A percentile compares a stretch with the other conserved stretches of the same genome.
phyloP scores from a whole-genome alignment of 2,888 invertebrate genomes.

The Papilio gigon region DNA sequence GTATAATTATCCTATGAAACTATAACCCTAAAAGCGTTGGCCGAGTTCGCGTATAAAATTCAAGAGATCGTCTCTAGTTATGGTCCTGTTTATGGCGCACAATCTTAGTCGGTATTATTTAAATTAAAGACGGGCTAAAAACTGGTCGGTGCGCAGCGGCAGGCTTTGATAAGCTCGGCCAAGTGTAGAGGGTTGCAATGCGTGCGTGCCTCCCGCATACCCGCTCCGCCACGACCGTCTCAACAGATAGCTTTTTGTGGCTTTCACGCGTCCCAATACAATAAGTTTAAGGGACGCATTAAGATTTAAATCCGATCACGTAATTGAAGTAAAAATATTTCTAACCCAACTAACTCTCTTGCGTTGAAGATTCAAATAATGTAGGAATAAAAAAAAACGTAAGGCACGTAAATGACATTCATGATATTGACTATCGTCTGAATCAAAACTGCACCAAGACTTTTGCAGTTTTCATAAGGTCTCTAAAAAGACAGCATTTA shows the following conservation, averaged over 20 bases:
- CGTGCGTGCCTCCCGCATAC: conserved; percentile 44
- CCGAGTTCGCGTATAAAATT: conserved; percentile 27
- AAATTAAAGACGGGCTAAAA: conserved; percentile 45
- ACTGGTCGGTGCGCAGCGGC: conserved; percentile 47
- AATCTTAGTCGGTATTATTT: conserved; percentile 47
- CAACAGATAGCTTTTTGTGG: conserved; percentile 33
- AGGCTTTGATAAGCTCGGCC: conserved; percentile 46
- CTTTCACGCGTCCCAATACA: conserved; percentile 30
- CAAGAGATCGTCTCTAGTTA: conserved; percentile 34
- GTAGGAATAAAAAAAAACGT: background rate
- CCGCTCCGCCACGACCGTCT: conserved; percentile 13
- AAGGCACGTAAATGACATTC: no score
- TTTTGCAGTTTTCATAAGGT: no score
- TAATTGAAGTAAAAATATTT: background rate
- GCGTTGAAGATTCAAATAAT: background rate
- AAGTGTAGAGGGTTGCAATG: conserved; percentile 44
- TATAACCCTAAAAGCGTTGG: background rate
- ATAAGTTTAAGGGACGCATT: conserved; percentile 15
- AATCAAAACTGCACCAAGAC: no score
- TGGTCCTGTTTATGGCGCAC: conserved; percentile 41
- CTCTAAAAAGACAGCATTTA: no score
- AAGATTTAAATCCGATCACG: conserved; percentile 23
- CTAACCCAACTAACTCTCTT: background rate
- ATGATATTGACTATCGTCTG: no score
- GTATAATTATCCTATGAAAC: background rate